Evolutionary conservation across 2,888 invertebrate genomes (phyloP).

Genomic region (Digitonthophagus gazella): DNA sequence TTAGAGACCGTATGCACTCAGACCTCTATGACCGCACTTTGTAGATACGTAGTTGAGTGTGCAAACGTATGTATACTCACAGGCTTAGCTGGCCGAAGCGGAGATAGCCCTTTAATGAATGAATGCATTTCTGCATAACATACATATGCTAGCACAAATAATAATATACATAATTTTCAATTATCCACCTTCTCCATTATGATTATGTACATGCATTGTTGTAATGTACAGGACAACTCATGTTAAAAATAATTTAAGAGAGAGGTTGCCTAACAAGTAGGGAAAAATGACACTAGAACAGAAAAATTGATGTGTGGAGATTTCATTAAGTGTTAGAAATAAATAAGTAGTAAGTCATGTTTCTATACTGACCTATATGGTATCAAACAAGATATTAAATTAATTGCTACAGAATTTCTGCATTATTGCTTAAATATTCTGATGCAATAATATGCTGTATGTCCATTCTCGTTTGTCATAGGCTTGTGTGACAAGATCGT

Average conservation of each 20-base stretch:
- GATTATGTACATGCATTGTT: too few species aligned
- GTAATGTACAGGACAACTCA: background rate
- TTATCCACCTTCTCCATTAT: background rate
- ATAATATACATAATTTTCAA: background rate
- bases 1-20: background rate
- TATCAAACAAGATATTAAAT: too few species aligned
- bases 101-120: background rate
- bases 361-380: too few species aligned
- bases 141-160: background rate
- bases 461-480: background rate
- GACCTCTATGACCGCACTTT: background rate
- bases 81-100: background rate
- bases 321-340: too few species aligned
- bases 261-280: background rate
- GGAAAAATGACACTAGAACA: background rate
- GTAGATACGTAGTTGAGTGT: background rate
- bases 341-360: too few species aligned
- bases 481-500: too few species aligned
- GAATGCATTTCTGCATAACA: background rate
- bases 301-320: too few species aligned
- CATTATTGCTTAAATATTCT: too few species aligned
- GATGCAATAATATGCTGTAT: background rate
- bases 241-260: background rate
- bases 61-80: background rate
- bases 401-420: too few species aligned